Evolutionary conservation across 2,797 vertebrate species (phyloP), one percentile per base, ranked within the genome.

Genomic region (Tokudaia muenninki): DNA sequence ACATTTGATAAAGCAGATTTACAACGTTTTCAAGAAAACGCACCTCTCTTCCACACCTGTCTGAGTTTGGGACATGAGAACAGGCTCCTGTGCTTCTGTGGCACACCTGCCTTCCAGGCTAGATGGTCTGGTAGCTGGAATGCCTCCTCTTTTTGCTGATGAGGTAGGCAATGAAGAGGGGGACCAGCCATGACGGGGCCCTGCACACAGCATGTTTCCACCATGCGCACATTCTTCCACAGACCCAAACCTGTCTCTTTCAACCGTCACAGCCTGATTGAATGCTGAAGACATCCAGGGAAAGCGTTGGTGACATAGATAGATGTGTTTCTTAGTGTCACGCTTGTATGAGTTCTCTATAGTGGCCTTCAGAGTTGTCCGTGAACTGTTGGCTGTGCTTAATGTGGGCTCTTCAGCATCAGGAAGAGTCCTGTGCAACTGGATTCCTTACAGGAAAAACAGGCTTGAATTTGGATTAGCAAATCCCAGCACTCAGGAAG

Each of bases 81-180:
- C 72, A 95, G 97, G 94, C 92, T 92, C 92, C 98, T 95, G 96
- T 98, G 97, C 97, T 91, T 95, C 98, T 95, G 97, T 19, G 44
- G 95, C 95, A 94, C 72, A 94, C 67, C 81, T 97, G 98, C 92
- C 75, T 55, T n/a, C 52, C 67, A 41, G 34, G 96, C 99, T 99
- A 99, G 98, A 99, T 99, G 91, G 99, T 99, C 98, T 99, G 99
- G 98, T 99, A 99, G 97, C 99, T 99, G 6, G 99, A 99, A 10
- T 99, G 99, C 98, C 99, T 99, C 98, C 99, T 99, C 99, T 99
- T 99, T 95, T 99, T 99, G 97, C 99, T 99, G 50, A 99, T 99
- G 97, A 99, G 99, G 98, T 99, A 99, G 86, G 99, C 99, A 94
- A 99, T 98, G 80, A 99, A 99, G n/a, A 99, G 98, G 41, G 99